These are phyloP conservation scores for Setophaga coronata DNA, from an alignment of 2,113 vertebrate species.

Conservation along the genomic window DNA sequence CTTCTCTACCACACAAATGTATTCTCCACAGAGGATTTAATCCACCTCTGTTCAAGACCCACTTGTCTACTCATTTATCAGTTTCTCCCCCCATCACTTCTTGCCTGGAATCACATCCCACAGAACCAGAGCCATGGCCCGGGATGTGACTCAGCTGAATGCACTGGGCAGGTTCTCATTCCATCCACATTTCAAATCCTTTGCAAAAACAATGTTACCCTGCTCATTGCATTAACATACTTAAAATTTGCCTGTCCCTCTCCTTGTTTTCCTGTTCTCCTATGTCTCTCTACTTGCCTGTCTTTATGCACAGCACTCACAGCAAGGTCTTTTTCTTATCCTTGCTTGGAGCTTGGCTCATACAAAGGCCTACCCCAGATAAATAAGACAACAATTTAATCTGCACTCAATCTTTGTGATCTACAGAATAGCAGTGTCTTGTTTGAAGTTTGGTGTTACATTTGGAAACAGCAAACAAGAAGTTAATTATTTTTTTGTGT, in stretches of 20 bases:
- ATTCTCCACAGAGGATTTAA: background rate
- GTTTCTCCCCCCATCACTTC: background rate
- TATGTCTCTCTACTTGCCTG: background rate
- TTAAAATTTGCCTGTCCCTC: background rate
- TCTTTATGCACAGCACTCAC: background rate
- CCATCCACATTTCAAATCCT: background rate
- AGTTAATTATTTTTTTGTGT: slow-evolving; percentile 47
- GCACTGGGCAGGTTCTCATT: background rate
- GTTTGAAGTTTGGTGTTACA: slow-evolving; percentile 44
- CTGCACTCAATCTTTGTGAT: slow-evolving; percentile 19
- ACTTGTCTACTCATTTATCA: background rate
- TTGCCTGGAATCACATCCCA: background rate
- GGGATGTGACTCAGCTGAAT: background rate
- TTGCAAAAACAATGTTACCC: background rate
- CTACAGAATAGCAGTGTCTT: background rate
- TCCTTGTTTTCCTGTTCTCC: background rate
- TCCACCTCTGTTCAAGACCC: background rate
- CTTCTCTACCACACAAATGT: background rate
- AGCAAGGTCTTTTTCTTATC: background rate
- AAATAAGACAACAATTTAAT: slow-evolving; percentile 43
- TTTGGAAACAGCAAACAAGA: slow-evolving; percentile 55
- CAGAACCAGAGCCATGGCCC: background rate
- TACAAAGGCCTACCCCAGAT: background rate
- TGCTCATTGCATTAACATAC: background rate
- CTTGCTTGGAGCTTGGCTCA: background rate